Evolutionary conservation across 1,140 invertebrate species (phyloP).

Genomic region (Macrostomum lignano): DNA sequence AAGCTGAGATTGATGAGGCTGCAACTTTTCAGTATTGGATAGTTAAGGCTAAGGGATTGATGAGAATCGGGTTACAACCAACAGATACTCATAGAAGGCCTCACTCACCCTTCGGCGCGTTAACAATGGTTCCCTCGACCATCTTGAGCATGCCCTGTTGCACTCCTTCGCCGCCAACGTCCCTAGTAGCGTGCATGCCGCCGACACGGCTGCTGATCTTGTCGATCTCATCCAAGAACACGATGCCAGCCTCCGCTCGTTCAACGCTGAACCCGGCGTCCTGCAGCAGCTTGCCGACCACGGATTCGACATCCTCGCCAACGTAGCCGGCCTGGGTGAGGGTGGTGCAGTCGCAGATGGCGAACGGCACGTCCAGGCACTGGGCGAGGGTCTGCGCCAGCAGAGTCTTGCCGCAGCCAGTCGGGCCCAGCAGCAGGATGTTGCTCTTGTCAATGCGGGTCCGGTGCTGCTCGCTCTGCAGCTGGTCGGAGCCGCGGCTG

Average conservation of each 20-base stretch:
- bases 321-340: slow-evolving; percentile 96
- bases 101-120: slow-evolving; percentile 53
- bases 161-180: slow-evolving; percentile 89
- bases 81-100: too few relatives aligned
- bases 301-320: slow-evolving; percentile 96
- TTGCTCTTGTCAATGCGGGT: slow-evolving; percentile 85
- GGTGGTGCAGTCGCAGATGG: slow-evolving; percentile 94
- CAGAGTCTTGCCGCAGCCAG: slow-evolving; percentile 83
- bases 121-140: slow-evolving; percentile 86
- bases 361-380: slow-evolving; percentile 76
- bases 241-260: slow-evolving; percentile 66
- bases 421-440: slow-evolving; percentile 76
- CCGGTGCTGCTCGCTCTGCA: too few relatives aligned
- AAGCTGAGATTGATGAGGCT: too few relatives aligned
- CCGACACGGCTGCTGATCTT: slow-evolving; percentile 79
- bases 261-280: slow-evolving; percentile 88
- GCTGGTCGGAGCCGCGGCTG: too few relatives aligned
- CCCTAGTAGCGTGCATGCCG: slow-evolving; percentile 73
- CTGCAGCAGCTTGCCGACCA: slow-evolving; percentile 85
- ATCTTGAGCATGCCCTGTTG: slow-evolving; percentile 60
- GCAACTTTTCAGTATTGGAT: too few relatives aligned
- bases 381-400: slow-evolving; percentile 76
- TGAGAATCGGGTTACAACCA: too few relatives aligned
- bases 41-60: too few relatives aligned
- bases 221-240: slow-evolving; percentile 96